Evolutionary conservation across 2,113 vertebrate species (phyloP).

Genomic region (Brienomyrus longianalis): DNA sequence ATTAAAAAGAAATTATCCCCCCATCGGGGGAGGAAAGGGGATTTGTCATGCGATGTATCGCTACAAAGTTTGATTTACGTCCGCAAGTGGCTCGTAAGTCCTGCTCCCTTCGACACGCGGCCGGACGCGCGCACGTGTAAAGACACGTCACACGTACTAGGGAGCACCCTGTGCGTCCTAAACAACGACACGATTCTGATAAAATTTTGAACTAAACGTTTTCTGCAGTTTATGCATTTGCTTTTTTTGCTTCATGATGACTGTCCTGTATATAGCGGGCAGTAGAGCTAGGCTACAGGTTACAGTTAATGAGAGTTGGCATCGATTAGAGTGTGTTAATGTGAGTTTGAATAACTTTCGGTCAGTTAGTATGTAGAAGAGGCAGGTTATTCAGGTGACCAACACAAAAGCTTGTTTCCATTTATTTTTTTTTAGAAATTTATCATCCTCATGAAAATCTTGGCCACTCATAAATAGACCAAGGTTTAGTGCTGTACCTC

Average conservation of each 20-base stretch:
- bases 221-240: neutral
- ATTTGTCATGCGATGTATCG: conserved; percentile 44
- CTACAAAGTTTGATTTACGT: conserved; percentile 35
- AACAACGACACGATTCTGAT: neutral
- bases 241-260: neutral
- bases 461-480: neutral
- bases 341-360: neutral
- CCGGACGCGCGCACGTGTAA: conserved; percentile 1
- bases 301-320: neutral
- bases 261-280: neutral
- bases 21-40: conserved; percentile 40
- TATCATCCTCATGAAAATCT: neutral
- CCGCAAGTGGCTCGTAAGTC: neutral
- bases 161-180: neutral
- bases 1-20: conserved; percentile 89
- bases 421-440: neutral
- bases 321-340: neutral
- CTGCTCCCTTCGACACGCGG: neutral
- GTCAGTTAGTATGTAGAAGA: neutral
- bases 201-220: neutral
- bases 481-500: neutral
- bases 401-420: neutral
- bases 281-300: neutral
- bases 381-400: neutral
- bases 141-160: neutral